These are phyloP conservation scores for Ornithoptera priamus DNA, from an alignment of 2,888 invertebrate genomes.

Conservation along the genomic window DNA sequence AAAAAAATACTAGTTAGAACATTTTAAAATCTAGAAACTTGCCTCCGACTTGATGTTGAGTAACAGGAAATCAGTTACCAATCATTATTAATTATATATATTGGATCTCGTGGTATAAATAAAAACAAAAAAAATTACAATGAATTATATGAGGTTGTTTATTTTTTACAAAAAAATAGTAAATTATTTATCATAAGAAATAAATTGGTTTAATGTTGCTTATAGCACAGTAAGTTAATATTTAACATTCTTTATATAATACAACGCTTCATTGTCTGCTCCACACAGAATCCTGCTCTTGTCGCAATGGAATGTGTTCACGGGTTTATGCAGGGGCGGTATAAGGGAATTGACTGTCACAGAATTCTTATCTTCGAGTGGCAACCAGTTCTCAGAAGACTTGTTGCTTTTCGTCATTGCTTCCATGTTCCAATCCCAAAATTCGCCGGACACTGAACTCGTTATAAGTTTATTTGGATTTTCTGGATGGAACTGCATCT, in stretches of 20 bases:
- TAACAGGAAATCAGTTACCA: too few relatives aligned
- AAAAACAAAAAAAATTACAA: too few relatives aligned
- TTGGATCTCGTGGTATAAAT: too few relatives aligned
- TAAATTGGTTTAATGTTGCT: background rate
- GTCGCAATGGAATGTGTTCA: slow-evolving; percentile 90
- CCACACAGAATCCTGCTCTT: slow-evolving; percentile 88
- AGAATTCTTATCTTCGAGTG: slow-evolving; percentile 83
- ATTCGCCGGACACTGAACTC: slow-evolving; percentile 83
- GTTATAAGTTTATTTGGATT: slow-evolving; percentile 92
- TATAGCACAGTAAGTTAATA: slow-evolving; percentile 44
- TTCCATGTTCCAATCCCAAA: slow-evolving; percentile 94
- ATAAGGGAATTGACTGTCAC: slow-evolving; percentile 88
- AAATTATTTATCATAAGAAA: too few relatives aligned
- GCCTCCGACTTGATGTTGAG: too few relatives aligned
- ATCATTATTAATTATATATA: too few relatives aligned
- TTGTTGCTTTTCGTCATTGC: slow-evolving; percentile 63
- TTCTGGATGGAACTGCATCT: slow-evolving; percentile 92
- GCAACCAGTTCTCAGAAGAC: slow-evolving; percentile 80
- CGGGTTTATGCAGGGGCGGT: slow-evolving; percentile 86
- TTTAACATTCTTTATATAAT: slow-evolving; percentile 85
- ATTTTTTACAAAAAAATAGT: too few relatives aligned
- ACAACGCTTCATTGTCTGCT: slow-evolving; percentile 93
- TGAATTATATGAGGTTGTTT: too few relatives aligned
- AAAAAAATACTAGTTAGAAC: too few relatives aligned
- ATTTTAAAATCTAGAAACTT: too few relatives aligned